These are phyloP conservation scores for Epinephelus malabaricus DNA, from an alignment of 2,797 vertebrate species.

Conservation along the genomic window DNA sequence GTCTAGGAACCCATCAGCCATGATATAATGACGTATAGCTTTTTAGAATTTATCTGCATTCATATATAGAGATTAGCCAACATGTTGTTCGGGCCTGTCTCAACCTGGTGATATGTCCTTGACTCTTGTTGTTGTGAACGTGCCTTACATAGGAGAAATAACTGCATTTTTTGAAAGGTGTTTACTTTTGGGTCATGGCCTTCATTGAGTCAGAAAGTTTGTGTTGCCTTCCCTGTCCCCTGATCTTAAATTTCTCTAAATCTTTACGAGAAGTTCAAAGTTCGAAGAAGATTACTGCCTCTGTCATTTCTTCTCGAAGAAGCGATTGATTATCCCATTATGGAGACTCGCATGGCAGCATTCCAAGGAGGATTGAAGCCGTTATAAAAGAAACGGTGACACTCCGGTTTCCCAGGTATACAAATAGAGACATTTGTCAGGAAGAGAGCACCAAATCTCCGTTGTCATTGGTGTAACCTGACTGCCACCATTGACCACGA, in stretches of 20 bases:
- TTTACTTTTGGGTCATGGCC: not conserved
- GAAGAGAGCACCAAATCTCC: slow-evolving; percentile 24
- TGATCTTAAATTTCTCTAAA: slow-evolving; percentile 21
- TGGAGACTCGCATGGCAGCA: not conserved
- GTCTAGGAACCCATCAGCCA: no score
- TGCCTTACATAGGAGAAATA: not conserved
- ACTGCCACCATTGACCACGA: slow-evolving; percentile 39
- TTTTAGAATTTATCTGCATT: no score
- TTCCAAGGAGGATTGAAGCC: slow-evolving; percentile 10
- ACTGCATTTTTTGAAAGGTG: not conserved
- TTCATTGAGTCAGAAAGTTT: not conserved
- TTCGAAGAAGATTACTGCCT: slow-evolving; percentile 1
- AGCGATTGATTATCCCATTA: slow-evolving; percentile 29
- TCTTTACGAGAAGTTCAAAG: slow-evolving; percentile 5
- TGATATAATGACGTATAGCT: no score
- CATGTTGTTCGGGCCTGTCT: no score
- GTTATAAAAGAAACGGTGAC: not conserved
- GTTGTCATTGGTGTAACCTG: slow-evolving; percentile 40
- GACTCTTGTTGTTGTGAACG: not conserved
- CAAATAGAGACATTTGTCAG: slow-evolving; percentile 10
- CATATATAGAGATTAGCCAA: no score
- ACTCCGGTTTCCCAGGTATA: not conserved
- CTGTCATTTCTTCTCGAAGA: slow-evolving; percentile 8
- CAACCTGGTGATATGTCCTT: not conserved
- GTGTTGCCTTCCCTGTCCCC: not conserved